Conservation (phyloP, 2,113 vertebrate species). For the Danionella cerebrum region DNA sequence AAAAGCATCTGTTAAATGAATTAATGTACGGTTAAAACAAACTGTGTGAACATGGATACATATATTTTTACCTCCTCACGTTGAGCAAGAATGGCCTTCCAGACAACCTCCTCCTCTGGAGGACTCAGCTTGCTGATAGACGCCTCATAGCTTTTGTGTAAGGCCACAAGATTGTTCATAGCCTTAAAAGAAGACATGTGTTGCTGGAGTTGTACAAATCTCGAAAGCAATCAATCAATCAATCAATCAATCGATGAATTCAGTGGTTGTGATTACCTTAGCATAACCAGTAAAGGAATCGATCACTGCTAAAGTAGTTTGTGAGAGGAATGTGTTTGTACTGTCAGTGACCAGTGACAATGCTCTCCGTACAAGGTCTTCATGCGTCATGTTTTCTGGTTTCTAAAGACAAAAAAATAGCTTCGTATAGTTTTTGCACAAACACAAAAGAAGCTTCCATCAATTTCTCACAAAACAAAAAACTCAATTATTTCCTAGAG, state of each 20-base stretch:
- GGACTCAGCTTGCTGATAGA: constrained; percentile 32
- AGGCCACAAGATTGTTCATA: constrained; percentile 23
- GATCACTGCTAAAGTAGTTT: constrained; percentile 46
- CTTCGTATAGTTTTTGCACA: too few species aligned
- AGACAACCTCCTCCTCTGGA: constrained; percentile 34
- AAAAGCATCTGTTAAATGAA: too few species aligned
- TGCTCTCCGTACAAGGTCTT: constrained; percentile 40
- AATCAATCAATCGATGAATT: background rate
- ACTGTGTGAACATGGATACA: too few species aligned
- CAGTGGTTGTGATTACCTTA: constrained; percentile 30
- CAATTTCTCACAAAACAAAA: too few species aligned
- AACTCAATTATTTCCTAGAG: too few species aligned
- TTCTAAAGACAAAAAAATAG: too few species aligned
- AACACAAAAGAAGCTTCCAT: too few species aligned
- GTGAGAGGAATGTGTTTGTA: constrained; percentile 45
- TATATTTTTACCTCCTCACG: constrained; percentile 38
- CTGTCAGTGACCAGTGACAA: constrained; percentile 44
- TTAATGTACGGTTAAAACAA: too few species aligned
- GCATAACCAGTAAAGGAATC: constrained; percentile 39
- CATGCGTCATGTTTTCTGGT: constrained; percentile 37
- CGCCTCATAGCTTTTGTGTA: constrained; percentile 35
- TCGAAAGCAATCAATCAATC: background rate
- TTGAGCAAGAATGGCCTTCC: constrained; percentile 38
- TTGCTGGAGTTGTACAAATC: background rate
- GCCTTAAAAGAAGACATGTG: constrained; percentile 24